Evolutionary conservation across 2,797 vertebrate species (phyloP), one percentile per base, ranked within the genome.

Genomic region (Catharus ustulatus): DNA sequence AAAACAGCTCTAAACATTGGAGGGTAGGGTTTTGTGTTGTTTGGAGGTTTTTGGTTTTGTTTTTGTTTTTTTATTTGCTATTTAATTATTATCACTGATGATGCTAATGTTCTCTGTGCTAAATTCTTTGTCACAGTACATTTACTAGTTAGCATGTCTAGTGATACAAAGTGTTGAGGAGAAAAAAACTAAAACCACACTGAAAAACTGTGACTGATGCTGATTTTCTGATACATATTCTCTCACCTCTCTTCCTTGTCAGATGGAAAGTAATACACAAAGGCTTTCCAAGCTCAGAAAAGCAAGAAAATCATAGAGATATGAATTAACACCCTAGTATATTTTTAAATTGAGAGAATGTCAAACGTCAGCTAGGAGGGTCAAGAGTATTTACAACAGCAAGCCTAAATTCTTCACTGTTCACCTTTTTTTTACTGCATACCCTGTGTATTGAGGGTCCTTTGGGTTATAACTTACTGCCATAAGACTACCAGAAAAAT

Each of bases 1-100:
- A 91, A 84, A 94, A 75, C n/a, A 91, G 42, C n/a, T 90, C 27
- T 78, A 78, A 95, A 77, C 22, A 75, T 51, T 51, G 32, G 10
- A 61, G 13, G 3, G 15, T 63, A 34, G 24, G 7, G 1, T 1
- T 14, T 78, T 71, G 15, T 22, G 46, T 40, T 68, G 19, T 52
- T 54, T 40, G 11, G 16, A 20, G 11, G 1, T 1, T 40, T 69
- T 46, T 34, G 7, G 6, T 17, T 84, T 64, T 4, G 1, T 8
- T 11, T 10, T 6, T 40, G 40, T 15, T 12, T 18, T 15, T 21
- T 49, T 49, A 13, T 20, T 59, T 24, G 13, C 5, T 61, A 72
- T 68, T 88, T 87, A 79, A 43, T 6, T 58, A 78, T 5, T 38
- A 63, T 32, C 30, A 76, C 19, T 1, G 0, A 43, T n/a, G 24